Base-by-base conservation (phyloP, 2,113 vertebrate genomes). In the Poicephalus gulielmi region DNA sequence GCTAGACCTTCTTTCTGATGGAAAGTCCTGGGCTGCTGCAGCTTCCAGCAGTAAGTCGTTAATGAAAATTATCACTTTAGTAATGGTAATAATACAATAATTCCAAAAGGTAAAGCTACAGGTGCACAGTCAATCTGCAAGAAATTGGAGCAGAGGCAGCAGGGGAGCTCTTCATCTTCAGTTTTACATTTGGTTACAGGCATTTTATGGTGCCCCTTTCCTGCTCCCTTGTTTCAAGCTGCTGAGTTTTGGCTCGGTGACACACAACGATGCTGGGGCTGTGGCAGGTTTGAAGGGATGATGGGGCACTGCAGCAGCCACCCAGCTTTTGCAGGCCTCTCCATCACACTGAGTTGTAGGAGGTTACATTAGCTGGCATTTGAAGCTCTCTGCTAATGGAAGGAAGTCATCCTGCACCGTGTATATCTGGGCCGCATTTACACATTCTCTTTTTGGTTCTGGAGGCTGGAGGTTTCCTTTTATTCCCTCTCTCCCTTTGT, bases 351-450 rank as follows among this genome's bases (percentile, higher is more conserved):
- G 1, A 35, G 19, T 20, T 59, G 46, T 73, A 91, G 39, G 46
- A 64, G 43, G 50, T 33, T 0, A 0, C 19, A 10, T 2, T 24
- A 90, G 35, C 68, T 1, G 3, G n/a, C 63, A n/a, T 68, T 81
- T 13, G 66, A 67, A 79, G 60, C 79, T 92, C 76, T 74, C 47
- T 78, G 83, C 85, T 86, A 79, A 93, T 76, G 94, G 71, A 78
- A 55, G 52, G 66, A 92, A 92, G 76, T 50, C 71, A 77, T 41
- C 82, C 85, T 28, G 64, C 5, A 0, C 6, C 1, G 0, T 52
- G 69, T 89, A 94, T 95, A 87, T 96, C 88, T 95, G 86, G 88
- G 94, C 92, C 95, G 86, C 73, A 52, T 94, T 91, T 62, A 79
- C 80, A 93, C 84, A 91, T 79, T 86, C 80, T 78, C 76, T 37